Percentiles rank a stretch among this genome's conserved stretches.
phyloP scores from a whole-genome alignment of 2,797 vertebrate genomes.

The Salarias fasciatus region DNA sequence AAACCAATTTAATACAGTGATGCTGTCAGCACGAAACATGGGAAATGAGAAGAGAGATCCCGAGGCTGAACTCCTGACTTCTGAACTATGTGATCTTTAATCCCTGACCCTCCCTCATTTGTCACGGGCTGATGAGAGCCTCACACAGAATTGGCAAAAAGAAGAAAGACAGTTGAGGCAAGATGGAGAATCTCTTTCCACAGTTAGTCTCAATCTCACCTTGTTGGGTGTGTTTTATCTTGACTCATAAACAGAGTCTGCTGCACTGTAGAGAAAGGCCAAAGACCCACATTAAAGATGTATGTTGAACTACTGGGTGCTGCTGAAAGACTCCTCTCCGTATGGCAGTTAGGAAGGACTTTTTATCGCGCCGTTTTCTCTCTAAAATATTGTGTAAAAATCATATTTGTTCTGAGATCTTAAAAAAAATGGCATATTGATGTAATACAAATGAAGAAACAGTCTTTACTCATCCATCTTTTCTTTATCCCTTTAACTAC shows the following conservation, averaged over 20 bases:
- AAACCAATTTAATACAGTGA: constrained; percentile 13
- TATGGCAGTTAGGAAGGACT: no score
- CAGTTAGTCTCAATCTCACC: constrained; percentile 49
- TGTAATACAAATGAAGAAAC: no score
- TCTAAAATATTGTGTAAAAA: no score
- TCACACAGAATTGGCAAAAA: constrained; percentile 15
- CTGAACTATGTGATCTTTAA: constrained; percentile 51
- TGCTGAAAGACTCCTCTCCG: no score
- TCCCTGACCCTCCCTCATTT: constrained; percentile 46
- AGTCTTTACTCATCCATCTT: no score
- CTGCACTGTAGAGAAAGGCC: constrained; percentile 40
- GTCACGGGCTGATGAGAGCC: constrained; percentile 38
- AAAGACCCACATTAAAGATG: constrained; percentile 60
- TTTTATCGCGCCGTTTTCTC: no score
- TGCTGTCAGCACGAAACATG: constrained; percentile 14
- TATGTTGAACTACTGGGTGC: constrained; percentile 39
- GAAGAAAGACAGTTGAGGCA: constrained; percentile 19
- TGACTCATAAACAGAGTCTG: constrained; percentile 50
- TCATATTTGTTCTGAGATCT: no score
- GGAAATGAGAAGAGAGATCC: constrained; percentile 18
- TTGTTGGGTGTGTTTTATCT: constrained; percentile 44
- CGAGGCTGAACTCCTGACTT: constrained; percentile 45
- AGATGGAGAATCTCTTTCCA: constrained; percentile 45
- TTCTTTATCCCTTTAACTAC: no score
- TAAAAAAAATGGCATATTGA: no score